These are phyloP conservation scores for Taeniopygia guttata DNA, from an alignment of 2,797 vertebrate genomes.

Conservation along the genomic window DNA sequence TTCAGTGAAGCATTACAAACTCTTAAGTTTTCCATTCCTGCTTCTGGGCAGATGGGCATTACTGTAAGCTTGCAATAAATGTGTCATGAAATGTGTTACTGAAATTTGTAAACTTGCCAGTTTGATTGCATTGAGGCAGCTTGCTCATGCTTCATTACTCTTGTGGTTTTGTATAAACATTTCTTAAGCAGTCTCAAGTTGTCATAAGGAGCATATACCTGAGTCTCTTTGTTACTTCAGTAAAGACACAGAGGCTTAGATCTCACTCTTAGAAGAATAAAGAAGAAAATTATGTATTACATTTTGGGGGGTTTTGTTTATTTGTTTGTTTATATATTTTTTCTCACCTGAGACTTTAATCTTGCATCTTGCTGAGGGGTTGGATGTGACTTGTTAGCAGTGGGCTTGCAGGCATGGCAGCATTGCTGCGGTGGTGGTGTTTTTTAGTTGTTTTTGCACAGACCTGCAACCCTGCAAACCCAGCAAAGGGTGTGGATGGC, in stretches of 20 bases:
- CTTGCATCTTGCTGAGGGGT: background rate
- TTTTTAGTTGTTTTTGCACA: background rate
- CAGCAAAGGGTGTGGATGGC: background rate
- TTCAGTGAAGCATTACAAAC: background rate
- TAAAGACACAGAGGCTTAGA: background rate
- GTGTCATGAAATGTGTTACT: background rate
- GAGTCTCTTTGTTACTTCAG: background rate
- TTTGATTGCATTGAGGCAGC: background rate
- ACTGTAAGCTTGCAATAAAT: background rate
- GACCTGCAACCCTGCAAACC: background rate
- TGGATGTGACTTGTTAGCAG: background rate
- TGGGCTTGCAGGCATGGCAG: background rate
- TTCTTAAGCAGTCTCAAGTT: background rate
- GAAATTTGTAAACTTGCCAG: background rate
- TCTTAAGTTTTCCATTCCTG: background rate
- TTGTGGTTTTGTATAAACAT: background rate
- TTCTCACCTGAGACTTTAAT: background rate
- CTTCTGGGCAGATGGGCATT: background rate
- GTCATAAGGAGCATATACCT: background rate
- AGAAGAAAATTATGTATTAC: background rate
- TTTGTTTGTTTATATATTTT: background rate
- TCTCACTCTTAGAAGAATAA: background rate
- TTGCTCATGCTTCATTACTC: background rate
- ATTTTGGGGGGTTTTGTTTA: too few relatives aligned
- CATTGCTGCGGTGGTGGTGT: background rate